A percentile compares a stretch with the other conserved stretches of the same genome.
Evolutionary conservation across 2,797 vertebrate species (phyloP).

Genomic region (Aulostomus chinensis): DNA sequence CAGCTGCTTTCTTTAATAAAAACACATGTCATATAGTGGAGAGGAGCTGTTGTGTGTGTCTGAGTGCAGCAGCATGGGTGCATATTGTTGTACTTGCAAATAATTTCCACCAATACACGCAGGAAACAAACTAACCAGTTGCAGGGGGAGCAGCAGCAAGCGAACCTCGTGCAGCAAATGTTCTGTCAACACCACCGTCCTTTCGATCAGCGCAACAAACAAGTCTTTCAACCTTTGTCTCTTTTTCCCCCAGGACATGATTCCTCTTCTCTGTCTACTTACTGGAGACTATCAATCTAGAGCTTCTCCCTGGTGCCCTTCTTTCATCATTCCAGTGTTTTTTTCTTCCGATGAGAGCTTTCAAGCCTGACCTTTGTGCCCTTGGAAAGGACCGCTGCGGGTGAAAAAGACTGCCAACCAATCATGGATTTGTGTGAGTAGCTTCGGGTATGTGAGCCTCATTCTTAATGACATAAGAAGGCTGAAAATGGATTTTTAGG

Average conservation of each 20-base stretch:
- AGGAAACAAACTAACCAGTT: constrained; percentile 61
- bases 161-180: constrained; percentile 44
- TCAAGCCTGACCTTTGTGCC: constrained; percentile 64
- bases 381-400: constrained; percentile 61
- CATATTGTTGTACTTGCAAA: constrained; percentile 50
- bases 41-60: constrained; percentile 52
- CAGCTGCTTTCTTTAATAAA: constrained; percentile 97
- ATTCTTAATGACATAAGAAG: constrained; percentile 52
- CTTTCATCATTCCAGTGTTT: constrained; percentile 52
- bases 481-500: constrained; percentile 38
- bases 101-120: constrained; percentile 83
- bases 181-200: constrained; percentile 50
- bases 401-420: constrained; percentile 59
- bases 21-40: constrained; percentile 86
- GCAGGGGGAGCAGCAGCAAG: constrained; percentile 38
- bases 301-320: constrained; percentile 57
- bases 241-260: constrained; percentile 56
- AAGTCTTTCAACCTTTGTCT: constrained; percentile 66
- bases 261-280: constrained; percentile 50
- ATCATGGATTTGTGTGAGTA: constrained; percentile 42
- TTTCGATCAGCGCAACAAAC: constrained; percentile 68
- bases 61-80: constrained; percentile 16
- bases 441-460: constrained; percentile 50
- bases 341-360: constrained; percentile 60
- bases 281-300: constrained; percentile 64